phyloP scores from a whole-genome alignment of 2,797 vertebrate species.

The Pagetopsis macropterus region DNA sequence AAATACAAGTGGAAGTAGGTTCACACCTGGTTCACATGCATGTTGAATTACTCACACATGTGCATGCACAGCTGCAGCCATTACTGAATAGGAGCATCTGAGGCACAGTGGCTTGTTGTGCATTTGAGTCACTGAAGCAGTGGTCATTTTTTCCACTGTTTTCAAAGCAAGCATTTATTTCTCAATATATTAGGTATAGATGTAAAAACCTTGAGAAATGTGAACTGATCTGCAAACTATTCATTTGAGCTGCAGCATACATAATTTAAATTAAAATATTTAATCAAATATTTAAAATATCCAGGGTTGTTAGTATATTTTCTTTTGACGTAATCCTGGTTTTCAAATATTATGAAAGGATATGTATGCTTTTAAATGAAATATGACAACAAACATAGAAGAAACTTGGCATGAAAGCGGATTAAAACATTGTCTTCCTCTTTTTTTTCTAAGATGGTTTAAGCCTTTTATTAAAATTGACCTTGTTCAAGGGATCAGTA shows the following conservation, averaged over 20 bases:
- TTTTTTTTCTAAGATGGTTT: constrained; percentile 23
- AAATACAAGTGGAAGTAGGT: constrained; percentile 29
- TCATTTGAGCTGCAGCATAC: constrained; percentile 1
- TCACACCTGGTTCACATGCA: constrained; percentile 29
- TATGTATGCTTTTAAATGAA: constrained; percentile 4
- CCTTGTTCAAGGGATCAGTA: constrained; percentile 35
- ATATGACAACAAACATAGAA: background rate
- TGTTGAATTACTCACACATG: background rate
- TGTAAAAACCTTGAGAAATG: background rate
- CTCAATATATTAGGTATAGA: background rate
- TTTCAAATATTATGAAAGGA: background rate
- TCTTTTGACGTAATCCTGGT: background rate
- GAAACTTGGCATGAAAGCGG: background rate
- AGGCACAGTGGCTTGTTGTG: constrained; percentile 10
- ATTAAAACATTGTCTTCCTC: background rate
- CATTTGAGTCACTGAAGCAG: constrained; percentile 31
- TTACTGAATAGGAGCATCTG: constrained; percentile 11
- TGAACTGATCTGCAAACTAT: background rate
- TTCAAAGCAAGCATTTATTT: constrained; percentile 24
- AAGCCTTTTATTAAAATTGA: constrained; percentile 48
- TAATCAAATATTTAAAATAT: background rate
- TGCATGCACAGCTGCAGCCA: constrained; percentile 17
- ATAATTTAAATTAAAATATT: constrained; percentile 12
- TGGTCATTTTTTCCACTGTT: background rate
- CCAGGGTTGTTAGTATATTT: background rate